Base-by-base conservation (phyloP, 2,113 vertebrate genomes). In the Saimiri boliviensis region DNA sequence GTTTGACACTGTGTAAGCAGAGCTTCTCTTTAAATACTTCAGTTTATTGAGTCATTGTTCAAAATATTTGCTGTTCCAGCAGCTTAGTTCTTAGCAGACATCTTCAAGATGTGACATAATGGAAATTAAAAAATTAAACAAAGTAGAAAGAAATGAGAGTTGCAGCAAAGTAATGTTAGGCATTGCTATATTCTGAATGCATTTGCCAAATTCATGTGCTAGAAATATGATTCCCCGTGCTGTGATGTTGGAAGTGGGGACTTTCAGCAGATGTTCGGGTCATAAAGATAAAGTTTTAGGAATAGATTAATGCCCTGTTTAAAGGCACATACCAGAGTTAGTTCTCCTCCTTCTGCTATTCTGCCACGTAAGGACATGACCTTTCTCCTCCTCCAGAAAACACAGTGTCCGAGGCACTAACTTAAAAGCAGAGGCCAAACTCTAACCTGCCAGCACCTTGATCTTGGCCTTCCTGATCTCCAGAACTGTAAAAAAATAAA, bases 1-100 rank as follows among this genome's bases (percentile, higher is more conserved):
- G 93, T 93, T 21, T 35, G 40, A 40, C 80, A 37, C 40, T 91
- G 80, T 84, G 40, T 96, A 97, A 32, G 47, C 56, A 8, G 21
- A 95, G 20, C 0, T 2, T 54, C 2, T 58, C 32, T 47, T 86
- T 84, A 80, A 96, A 96, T 63, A 20, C 4, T 5, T 86, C 0
- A 45, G 49, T 1, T 54, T 73, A 47, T 12, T 85, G 95, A 92
- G 32, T 76, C 40, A 1, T 49, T 19, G 70, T 96, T 30, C 47
- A 79, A 74, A 45, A 76, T 88, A 45, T 42, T 60, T 86, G 91
- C 85, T 97, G 9, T 92, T 63, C 97, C 81, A 96, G 52, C 42
- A 97, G 12, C n/a, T 79, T 92, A 49, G 16, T 68, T 97, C 58
- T 97, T 88, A 93, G 60, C 58, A 93, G 27, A n/a, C 83, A 16